A percentile compares a stretch with the other conserved stretches of the same genome.
phyloP scores from a whole-genome alignment of 2,888 invertebrate genomes.

The Leuctra nigra region DNA sequence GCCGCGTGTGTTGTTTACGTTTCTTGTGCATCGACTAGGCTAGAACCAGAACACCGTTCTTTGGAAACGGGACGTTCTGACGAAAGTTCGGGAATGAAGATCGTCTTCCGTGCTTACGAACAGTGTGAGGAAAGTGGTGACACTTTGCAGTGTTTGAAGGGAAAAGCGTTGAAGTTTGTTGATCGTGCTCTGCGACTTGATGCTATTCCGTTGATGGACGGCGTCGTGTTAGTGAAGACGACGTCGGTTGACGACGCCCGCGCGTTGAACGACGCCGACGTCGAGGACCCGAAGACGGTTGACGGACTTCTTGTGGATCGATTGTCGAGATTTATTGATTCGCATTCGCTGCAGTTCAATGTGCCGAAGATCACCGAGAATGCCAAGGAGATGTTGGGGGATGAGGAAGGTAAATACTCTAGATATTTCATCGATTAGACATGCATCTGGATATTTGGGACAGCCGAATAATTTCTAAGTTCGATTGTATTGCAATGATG shows the following conservation, averaged over 20 bases:
- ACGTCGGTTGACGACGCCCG: constrained; percentile 25
- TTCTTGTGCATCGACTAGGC: not conserved
- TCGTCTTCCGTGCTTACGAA: constrained; percentile 5
- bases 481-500: too few species aligned
- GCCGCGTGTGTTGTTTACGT: not conserved
- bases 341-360: constrained; percentile 32
- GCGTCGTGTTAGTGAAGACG: constrained; percentile 34
- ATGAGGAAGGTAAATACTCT: not conserved
- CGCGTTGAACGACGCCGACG: constrained; percentile 30
- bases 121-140: constrained; percentile 14
- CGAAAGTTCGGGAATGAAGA: constrained; percentile 11
- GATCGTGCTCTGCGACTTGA: constrained; percentile 10
- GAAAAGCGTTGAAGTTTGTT: constrained; percentile 15
- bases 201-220: constrained; percentile 34
- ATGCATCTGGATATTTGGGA: too few species aligned
- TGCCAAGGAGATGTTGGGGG: constrained; percentile 5
- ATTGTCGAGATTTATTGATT: constrained; percentile 32
- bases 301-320: constrained; percentile 34
- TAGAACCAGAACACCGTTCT: constrained; percentile 5
- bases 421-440: too few species aligned
- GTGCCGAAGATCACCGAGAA: constrained; percentile 21
- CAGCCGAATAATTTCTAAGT: too few species aligned
- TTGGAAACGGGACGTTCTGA: not conserved
- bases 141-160: constrained; percentile 14
- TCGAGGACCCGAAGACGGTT: constrained; percentile 30